Evolutionary conservation across 2,888 invertebrate genomes (phyloP).

Genomic region (Chorisops tibialis): DNA sequence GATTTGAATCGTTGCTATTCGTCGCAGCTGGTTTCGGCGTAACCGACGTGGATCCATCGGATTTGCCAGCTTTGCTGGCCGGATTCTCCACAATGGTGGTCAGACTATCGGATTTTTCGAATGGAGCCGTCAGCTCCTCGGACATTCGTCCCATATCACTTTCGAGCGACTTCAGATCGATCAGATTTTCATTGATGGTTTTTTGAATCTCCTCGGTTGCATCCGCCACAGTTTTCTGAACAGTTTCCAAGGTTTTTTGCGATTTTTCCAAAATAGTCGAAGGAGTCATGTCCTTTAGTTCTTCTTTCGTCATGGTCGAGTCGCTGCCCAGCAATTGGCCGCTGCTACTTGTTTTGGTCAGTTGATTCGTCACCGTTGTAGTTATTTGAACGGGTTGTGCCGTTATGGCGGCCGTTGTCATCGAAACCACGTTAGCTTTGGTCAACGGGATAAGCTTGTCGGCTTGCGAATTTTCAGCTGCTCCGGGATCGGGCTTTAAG

Average conservation of each 20-base stretch:
- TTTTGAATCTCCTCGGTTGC: constrained; percentile 49
- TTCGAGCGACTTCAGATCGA: constrained; percentile 46
- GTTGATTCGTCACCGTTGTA: constrained; percentile 57
- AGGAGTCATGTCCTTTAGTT: constrained; percentile 36
- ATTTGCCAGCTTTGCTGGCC: background rate
- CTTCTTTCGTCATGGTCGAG: background rate
- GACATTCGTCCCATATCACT: constrained; percentile 42
- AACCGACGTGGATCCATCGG: background rate
- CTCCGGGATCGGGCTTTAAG: constrained; percentile 24
- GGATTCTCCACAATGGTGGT: constrained; percentile 41
- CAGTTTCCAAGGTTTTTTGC: constrained; percentile 44
- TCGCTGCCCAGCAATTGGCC: constrained; percentile 33
- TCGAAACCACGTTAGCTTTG: constrained; percentile 52
- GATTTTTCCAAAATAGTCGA: constrained; percentile 46
- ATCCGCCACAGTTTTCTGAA: constrained; percentile 47
- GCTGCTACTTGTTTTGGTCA: constrained; percentile 45
- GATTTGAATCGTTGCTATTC: constrained; percentile 42
- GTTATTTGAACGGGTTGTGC: constrained; percentile 58
- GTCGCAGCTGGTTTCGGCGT: constrained; percentile 32
- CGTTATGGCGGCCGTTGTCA: constrained; percentile 60
- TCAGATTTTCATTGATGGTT: constrained; percentile 48
- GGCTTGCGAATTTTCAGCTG: constrained; percentile 24
- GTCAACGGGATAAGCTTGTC: constrained; percentile 39
- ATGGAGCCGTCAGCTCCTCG: constrained; percentile 40
- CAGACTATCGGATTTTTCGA: constrained; percentile 39